Percentiles rank a stretch among this genome's conserved stretches.
Conservation (phyloP, 2,113 vertebrate species). For the Microtus richardsoni region DNA sequence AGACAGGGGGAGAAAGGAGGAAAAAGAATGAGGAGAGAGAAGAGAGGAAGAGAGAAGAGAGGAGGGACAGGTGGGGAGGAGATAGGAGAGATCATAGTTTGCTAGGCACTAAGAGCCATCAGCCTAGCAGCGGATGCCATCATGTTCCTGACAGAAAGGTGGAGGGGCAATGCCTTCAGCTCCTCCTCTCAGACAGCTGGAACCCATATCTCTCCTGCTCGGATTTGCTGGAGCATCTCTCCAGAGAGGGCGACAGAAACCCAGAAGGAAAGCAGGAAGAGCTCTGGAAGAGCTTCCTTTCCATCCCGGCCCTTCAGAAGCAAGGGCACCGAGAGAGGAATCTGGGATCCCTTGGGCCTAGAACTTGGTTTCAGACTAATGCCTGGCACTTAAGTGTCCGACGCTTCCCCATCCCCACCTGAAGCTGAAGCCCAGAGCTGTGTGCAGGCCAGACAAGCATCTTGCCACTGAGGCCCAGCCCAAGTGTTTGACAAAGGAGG, state of each 20-base stretch:
- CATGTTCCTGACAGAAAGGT: too few species aligned
- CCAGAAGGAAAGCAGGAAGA: background rate
- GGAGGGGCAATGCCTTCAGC: background rate
- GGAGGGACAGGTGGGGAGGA: background rate
- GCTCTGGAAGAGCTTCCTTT: background rate
- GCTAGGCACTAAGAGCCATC: background rate
- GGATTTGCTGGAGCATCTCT: background rate
- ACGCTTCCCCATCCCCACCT: background rate
- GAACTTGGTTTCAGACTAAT: background rate
- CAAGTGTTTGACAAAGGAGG: background rate
- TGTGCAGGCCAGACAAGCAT: background rate
- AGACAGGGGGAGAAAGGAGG: background rate
- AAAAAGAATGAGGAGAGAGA: too few species aligned
- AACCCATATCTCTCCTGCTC: background rate
- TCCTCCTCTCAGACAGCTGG: background rate
- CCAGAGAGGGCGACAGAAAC: background rate
- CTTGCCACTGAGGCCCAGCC: background rate
- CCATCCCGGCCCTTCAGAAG: background rate
- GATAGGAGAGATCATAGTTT: background rate
- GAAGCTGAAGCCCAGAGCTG: background rate
- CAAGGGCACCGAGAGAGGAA: rapidly evolving
- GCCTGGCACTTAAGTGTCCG: background rate
- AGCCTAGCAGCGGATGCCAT: rapidly evolving
- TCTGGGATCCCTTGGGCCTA: background rate
- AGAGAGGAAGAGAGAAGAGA: too few species aligned